Conservation (phyloP, 2,888 invertebrate genomes). For the Drosophila mimica region DNA sequence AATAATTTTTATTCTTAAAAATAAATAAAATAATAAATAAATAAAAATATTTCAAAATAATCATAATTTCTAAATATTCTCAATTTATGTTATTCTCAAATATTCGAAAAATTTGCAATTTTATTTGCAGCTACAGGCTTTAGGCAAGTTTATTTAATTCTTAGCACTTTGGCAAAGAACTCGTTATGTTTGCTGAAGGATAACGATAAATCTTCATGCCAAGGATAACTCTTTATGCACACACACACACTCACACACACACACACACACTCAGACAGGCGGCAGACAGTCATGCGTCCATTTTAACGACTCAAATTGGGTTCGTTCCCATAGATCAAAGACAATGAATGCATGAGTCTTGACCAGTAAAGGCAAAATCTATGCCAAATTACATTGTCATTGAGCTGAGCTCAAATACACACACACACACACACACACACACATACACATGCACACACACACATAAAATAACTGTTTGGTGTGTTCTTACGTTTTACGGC, state of each 20-base stretch:
- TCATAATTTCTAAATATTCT: neutral
- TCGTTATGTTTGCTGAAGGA: neutral
- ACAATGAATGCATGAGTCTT: constrained; percentile 20
- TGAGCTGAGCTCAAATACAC: constrained; percentile 43
- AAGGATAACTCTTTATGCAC: constrained; percentile 24
- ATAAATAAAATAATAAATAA: neutral
- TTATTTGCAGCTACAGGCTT: neutral
- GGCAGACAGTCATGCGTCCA: constrained; percentile 18
- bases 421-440: constrained; percentile 17
- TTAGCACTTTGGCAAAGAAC: neutral
- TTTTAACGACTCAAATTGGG: constrained; percentile 4
- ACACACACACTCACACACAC: neutral
- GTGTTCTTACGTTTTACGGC: constrained; percentile 72
- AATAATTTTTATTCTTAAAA: neutral
- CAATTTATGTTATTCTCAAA: neutral
- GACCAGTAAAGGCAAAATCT: constrained; percentile 63
- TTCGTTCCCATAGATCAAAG: constrained; percentile 25
- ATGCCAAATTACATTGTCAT: constrained; percentile 74
- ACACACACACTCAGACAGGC: constrained; percentile 11
- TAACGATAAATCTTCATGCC: neutral
- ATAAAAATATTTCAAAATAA: neutral
- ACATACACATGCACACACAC: neutral
- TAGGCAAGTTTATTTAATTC: neutral
- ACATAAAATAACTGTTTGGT: constrained; percentile 28
- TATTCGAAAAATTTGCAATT: neutral